Conservation (phyloP, 2,797 vertebrate genomes). For the Mormyrops attenuatus region DNA sequence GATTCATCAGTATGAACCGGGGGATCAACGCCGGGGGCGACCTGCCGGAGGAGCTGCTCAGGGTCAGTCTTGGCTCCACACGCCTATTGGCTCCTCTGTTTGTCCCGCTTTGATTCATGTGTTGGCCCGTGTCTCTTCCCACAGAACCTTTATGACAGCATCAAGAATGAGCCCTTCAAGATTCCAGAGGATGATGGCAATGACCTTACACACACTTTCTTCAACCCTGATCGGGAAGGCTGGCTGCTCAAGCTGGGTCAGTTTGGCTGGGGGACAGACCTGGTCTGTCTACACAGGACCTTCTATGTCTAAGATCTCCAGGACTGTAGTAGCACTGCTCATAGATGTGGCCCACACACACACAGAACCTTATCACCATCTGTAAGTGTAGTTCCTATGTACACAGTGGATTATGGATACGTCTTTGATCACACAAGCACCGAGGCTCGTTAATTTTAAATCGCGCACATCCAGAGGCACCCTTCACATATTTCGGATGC, state of each 20-base stretch:
- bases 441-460: not conserved
- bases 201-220: conserved; percentile 90
- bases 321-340: not conserved
- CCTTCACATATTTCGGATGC: not conserved
- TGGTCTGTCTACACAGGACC: no score
- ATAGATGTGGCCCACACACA: not conserved
- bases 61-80: conserved; percentile 59
- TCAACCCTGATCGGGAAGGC: conserved; percentile 76
- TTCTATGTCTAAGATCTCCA: not conserved
- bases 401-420: not conserved
- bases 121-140: not conserved
- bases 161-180: conserved; percentile 96
- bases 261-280: conserved; percentile 26
- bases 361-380: not conserved
- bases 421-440: not conserved
- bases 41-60: conserved; percentile 86
- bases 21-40: conserved; percentile 94
- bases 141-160: conserved; percentile 93
- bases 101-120: not conserved
- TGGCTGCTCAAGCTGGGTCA: conserved; percentile 90
- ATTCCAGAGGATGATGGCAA: conserved; percentile 92
- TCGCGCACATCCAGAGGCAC: not conserved
- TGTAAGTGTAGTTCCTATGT: not conserved
- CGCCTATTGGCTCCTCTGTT: not conserved
- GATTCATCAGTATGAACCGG: conserved; percentile 93